Base-by-base conservation (phyloP, 2,888 invertebrate species). In the Cheilosia soror region DNA sequence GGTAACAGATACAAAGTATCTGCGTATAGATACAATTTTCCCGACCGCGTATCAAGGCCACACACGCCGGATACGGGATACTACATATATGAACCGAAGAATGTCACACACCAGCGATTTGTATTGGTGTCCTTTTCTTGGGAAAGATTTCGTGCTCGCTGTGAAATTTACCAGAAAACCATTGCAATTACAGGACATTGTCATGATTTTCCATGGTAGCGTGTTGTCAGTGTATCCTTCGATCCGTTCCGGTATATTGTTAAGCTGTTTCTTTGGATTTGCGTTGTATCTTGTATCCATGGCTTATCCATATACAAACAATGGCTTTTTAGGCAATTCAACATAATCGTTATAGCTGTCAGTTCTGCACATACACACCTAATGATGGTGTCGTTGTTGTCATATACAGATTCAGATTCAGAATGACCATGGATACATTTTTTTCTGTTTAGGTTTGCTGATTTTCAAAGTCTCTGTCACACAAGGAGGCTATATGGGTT, bases 161-260 rank as follows among this genome's bases (percentile, higher is more conserved):
- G 76, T 85, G 85, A 77, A 85, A 85, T 85, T 85, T 85, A 85
- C 75, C 81, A 85, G 81, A 85, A 85, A 85, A 81, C 85, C 81
- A 81, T 85, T 77, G 68, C 81, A 85, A 85, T 85, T 85, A 85
- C 77, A 81, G 76, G 81, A 85, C 85, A 81, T 79, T 79, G 63
- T 44, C 82, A 58, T 13, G 58, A 40, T 15, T 51, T 62, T 55
- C 47, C 15, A 27, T 15, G 11, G 37, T 31, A n/a, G 37, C n/a
- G 15, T 27, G 25, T n/a, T 29, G 20, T 7, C 3, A n/a, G 47
- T 7, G 29, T 66, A 47, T 73, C 68, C 15, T 49, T 83, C 57
- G 63, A 62, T 77, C 47, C 53, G 79, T 66, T 73, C 44, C 42
- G 68, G 60, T 57, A 40, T 44, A 65, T 57, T 66, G 65, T 57